Evolutionary conservation across 2,888 invertebrate species (phyloP), one percentile per base, ranked within the genome.

Genomic region (Aelia acuminata): DNA sequence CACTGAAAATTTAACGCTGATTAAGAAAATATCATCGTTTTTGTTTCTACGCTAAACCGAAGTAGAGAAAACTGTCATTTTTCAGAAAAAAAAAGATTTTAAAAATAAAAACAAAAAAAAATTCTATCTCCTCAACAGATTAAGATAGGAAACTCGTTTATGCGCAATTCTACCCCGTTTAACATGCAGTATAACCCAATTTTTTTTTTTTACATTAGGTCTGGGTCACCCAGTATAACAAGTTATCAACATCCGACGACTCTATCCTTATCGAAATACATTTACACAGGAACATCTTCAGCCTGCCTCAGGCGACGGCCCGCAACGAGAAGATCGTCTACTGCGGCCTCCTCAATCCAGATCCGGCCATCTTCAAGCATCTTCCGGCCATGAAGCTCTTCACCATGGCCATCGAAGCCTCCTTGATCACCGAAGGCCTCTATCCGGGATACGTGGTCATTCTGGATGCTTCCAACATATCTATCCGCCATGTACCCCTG

Each of bases 261-360:
- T 57, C 2, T 22, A 26, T 57, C 13, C n/a, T 31, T 26, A 57
- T 26, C 13, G 31, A 18, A 20, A 35, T 0, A 20, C 5, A 63
- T 15, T 11, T 15, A 35, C 35, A 2, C 89, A 91, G 90, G 31
- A 87, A 90, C 53, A 57, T 90, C 80, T 84, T 88, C 86, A 89
- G 84, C 70, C 88, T 90, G n/a, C 90, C 91, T 0, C 75, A 89
- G 47, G 84, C 85, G 43, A 89, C 90, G 43, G 75, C 88, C 8
- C 89, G 89, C 3, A 90, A 90, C 26, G 90, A 90, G 89, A 80
- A 90, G 39, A 84, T 91, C 5, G n/a, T 90, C 15, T 91, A 90
- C 89, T 89, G 89, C 63, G 90, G 90, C 70, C 87, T 90, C 10
- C 87, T 86, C 47, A 88, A 90, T 35, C 53, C 87, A 10, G 89